These are phyloP conservation scores for Leptinotarsa texana DNA, from an alignment of 1,140 invertebrate genomes.

Conservation along the genomic window DNA sequence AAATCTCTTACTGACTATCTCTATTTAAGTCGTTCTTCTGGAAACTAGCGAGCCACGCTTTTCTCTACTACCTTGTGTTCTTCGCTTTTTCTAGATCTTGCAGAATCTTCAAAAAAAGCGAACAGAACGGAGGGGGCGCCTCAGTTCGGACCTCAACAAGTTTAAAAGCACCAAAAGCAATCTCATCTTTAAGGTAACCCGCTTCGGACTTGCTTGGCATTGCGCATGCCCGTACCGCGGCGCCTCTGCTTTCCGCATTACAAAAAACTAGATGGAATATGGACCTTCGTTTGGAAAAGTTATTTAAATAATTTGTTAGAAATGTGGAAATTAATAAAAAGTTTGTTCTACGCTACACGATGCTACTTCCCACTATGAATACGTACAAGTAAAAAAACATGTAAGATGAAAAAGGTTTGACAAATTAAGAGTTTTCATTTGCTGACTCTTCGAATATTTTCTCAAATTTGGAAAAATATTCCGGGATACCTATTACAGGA, in stretches of 20 bases:
- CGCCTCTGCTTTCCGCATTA: slow-evolving; percentile 49
- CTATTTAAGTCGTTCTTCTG: slow-evolving; percentile 53
- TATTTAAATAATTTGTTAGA: neutral
- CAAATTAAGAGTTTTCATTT: no score
- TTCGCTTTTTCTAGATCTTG: slow-evolving; percentile 93
- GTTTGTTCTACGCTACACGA: no score
- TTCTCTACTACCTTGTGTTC: slow-evolving; percentile 70
- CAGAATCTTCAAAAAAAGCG: slow-evolving; percentile 96
- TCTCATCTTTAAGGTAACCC: slow-evolving; percentile 95
- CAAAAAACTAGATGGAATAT: slow-evolving; percentile 13
- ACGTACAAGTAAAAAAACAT: no score
- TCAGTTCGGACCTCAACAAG: slow-evolving; percentile 82
- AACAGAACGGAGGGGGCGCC: slow-evolving; percentile 89
- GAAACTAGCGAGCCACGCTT: slow-evolving; percentile 57
- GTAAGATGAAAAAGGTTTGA: no score
- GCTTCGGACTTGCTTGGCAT: slow-evolving; percentile 52
- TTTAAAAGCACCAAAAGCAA: slow-evolving; percentile 94
- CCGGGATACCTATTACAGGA: no score
- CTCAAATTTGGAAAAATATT: no score
- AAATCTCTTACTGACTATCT: slow-evolving; percentile 34
- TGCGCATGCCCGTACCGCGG: slow-evolving; percentile 54
- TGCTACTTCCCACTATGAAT: no score
- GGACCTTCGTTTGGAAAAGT: neutral
- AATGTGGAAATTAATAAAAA: no score
- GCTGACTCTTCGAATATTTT: no score